phyloP scores from a whole-genome alignment of 2,888 invertebrate species.

The Ypsolopha scabrella region DNA sequence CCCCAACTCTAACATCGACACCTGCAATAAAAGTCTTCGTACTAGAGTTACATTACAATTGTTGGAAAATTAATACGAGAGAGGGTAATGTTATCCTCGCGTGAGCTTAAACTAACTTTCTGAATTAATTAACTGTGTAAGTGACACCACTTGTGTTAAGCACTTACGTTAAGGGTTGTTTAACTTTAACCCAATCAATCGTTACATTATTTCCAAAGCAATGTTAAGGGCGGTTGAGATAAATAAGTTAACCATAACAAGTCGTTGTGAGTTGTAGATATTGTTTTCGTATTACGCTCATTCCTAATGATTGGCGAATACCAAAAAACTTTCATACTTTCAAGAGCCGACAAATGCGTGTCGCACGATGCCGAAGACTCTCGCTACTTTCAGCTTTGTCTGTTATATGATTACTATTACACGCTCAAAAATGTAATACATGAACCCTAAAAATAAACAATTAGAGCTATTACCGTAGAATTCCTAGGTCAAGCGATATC shows the following conservation, averaged over 20 bases:
- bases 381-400: background rate
- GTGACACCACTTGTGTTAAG: constrained; percentile 12
- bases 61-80: background rate
- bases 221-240: background rate
- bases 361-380: background rate
- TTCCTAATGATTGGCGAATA: background rate
- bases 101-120: constrained; percentile 12
- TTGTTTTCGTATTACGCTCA: too few species aligned
- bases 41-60: background rate
- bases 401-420: background rate
- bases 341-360: background rate
- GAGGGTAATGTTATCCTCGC: constrained; percentile 6
- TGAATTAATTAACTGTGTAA: constrained; percentile 20
- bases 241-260: too few species aligned
- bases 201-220: background rate
- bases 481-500: constrained; percentile 1
- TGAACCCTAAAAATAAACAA: background rate
- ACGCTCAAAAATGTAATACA: background rate
- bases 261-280: too few species aligned
- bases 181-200: too few species aligned
- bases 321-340: background rate
- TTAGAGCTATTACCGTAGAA: background rate
- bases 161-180: background rate
- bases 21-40: too few species aligned
- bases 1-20: background rate